These are phyloP conservation scores for Mactromeris polynyma DNA, from an alignment of 2,888 invertebrate species.

Conservation along the genomic window DNA sequence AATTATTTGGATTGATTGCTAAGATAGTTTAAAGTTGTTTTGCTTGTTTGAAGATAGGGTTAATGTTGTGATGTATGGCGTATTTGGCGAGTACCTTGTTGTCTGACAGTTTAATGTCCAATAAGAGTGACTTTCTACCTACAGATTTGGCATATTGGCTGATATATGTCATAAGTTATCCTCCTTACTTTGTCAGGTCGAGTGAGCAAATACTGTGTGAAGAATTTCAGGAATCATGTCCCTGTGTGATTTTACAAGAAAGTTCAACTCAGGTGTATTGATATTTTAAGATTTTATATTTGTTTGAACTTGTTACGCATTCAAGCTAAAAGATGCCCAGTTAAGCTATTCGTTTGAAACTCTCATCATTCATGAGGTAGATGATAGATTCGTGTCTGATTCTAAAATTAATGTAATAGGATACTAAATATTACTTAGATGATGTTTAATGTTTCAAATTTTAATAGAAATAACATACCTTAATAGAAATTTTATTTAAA, in stretches of 20 bases:
- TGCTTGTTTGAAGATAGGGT: neutral
- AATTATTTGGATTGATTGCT: neutral
- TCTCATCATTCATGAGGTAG: too few relatives aligned
- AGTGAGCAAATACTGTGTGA: neutral
- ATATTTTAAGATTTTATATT: too few relatives aligned
- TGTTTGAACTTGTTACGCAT: too few relatives aligned
- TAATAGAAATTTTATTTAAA: too few relatives aligned
- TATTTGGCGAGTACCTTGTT: neutral
- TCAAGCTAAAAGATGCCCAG: too few relatives aligned
- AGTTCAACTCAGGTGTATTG: neutral
- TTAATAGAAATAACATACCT: too few relatives aligned
- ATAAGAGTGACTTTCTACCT: slow-evolving; percentile 8
- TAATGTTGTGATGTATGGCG: neutral
- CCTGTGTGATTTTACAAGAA: neutral
- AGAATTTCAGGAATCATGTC: neutral
- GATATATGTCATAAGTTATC: slow-evolving; percentile 16
- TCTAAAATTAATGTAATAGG: too few relatives aligned
- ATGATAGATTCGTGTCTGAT: too few relatives aligned
- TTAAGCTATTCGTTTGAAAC: too few relatives aligned
- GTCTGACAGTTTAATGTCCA: slow-evolving; percentile 17
- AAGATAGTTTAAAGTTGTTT: neutral
- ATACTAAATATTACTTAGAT: too few relatives aligned
- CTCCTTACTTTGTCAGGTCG: neutral
- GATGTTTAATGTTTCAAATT: too few relatives aligned
- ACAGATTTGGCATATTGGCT: slow-evolving; percentile 15